Evolutionary conservation across 1,140 invertebrate genomes (phyloP), one percentile per base, ranked within the genome.

Genomic region (Colletes gigas): DNA sequence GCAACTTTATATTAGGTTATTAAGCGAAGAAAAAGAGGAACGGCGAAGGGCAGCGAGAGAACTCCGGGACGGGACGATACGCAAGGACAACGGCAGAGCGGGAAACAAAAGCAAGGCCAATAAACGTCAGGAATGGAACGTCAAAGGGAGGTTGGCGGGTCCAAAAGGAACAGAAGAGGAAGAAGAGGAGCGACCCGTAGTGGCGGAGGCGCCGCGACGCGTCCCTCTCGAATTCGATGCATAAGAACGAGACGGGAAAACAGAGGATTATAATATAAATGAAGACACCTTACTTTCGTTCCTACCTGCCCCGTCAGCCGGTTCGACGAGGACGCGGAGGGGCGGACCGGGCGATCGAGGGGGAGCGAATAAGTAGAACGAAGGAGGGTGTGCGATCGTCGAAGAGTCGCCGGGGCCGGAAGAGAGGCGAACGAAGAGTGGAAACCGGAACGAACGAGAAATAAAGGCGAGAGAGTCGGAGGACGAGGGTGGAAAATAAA

Each of bases 211-310:
- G 30, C 68, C 15, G 60, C 59, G 84, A 78, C 79, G 78, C 44
- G 44, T 47, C 44, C 44, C 6, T 47, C 74, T 68, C 30, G 62
- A 72, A 78, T 78, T 83, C 75, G 66, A 84, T 87, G 83, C 81
- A 87, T 81, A 86, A 86, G 82, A 85, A 88, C 83, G 80, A 83
- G 83, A 81, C 54, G 39, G 75, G 73, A 69, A 66, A 76, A 80
- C 73, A 66, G 80, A 76, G 73, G 84, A 88, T 89, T 89, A 87
- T 85, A 89, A 89, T 87, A 89, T 88, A 89, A 88, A 89, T 89
- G 81, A 88, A 87, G 86, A 79, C 77, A 83, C 83, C 82, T 88
- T 88, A 78, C 55, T 72, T 84, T 78, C 78, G 74, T 78, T 78
- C 76, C 81, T 85, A 77, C 77, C 65, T 86, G 77, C 70, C 15